Evolutionary conservation across 2,113 vertebrate species (phyloP).

Genomic region (Leucopsar rothschildi): DNA sequence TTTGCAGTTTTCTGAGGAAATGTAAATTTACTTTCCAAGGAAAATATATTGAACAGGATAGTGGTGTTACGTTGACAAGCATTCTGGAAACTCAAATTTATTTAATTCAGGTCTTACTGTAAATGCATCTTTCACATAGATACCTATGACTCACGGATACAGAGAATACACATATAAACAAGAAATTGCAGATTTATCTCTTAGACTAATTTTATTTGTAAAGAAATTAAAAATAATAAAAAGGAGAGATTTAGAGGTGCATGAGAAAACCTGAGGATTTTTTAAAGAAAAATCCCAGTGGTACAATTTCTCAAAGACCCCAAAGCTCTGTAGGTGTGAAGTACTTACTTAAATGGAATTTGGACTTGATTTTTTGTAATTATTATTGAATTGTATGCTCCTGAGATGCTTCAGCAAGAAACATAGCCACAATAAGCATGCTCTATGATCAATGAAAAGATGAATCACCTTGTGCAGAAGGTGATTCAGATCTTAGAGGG

Average conservation of each 20-base stretch:
- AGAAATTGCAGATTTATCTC: background rate
- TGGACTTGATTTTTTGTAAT: background rate
- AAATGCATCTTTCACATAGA: background rate
- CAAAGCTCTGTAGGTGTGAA: background rate
- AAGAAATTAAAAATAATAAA: background rate
- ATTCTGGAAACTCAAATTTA: background rate
- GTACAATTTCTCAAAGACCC: background rate
- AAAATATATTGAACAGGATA: background rate
- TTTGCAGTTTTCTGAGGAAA: background rate
- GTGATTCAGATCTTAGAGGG: background rate
- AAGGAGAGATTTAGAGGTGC: background rate
- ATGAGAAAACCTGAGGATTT: background rate
- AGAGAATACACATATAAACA: background rate
- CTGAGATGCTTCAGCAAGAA: background rate
- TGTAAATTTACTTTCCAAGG: background rate
- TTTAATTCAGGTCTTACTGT: background rate
- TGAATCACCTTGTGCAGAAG: background rate
- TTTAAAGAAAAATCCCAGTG: background rate
- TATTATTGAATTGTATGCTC: background rate
- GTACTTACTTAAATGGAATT: background rate
- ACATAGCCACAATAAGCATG: background rate
- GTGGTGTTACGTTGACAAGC: background rate
- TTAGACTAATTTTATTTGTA: background rate
- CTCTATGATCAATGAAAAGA: background rate
- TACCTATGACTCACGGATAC: background rate